These are phyloP conservation scores for Naja naja DNA, from an alignment of 2,113 vertebrate species.

Conservation along the genomic window DNA sequence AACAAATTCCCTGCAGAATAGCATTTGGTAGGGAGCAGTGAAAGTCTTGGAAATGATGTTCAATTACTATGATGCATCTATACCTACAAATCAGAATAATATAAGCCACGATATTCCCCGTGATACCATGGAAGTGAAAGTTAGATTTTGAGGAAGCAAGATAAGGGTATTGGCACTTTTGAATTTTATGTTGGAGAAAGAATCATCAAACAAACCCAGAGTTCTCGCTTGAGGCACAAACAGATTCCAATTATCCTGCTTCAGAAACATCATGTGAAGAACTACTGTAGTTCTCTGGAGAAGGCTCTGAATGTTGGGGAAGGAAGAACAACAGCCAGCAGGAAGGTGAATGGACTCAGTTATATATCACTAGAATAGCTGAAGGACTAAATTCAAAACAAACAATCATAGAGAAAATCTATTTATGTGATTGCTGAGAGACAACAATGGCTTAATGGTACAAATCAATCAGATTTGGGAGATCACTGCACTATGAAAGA, in stretches of 20 bases:
- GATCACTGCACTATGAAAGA: not conserved
- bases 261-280: not conserved
- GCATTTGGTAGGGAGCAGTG: not conserved
- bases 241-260: not conserved
- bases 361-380: not conserved
- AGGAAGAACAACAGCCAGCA: not conserved
- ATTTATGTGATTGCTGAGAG: not conserved
- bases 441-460: not conserved
- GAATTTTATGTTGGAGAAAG: not conserved
- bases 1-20: not conserved
- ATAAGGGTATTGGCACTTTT: not conserved
- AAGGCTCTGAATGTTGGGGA: not conserved
- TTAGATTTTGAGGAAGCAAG: not conserved
- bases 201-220: not conserved
- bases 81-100: not conserved
- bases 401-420: not conserved
- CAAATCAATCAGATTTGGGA: not conserved
- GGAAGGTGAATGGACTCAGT: not conserved
- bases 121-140: not conserved
- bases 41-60: not conserved
- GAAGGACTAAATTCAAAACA: not conserved
- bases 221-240: not conserved
- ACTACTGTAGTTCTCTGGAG: not conserved
- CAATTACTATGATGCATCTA: not conserved
- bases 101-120: not conserved